Conservation (phyloP, 2,888 invertebrate species). For the Cheilosia vulpina region DNA sequence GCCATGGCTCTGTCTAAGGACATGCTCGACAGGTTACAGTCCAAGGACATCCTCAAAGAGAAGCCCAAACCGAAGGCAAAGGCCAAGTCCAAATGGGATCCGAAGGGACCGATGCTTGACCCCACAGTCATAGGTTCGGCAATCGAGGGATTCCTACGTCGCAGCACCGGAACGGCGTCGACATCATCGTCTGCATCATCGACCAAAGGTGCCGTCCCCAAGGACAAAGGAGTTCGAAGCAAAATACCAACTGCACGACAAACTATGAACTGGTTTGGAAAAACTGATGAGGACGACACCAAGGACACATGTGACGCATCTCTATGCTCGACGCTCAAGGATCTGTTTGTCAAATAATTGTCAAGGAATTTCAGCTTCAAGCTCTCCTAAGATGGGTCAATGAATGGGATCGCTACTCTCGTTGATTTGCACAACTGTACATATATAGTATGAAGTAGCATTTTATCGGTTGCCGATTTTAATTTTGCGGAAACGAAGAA, state of each 20-base stretch:
- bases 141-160: slow-evolving; percentile 91
- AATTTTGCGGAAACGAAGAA: slow-evolving; percentile 36
- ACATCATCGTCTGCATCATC: slow-evolving; percentile 78
- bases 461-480: neutral
- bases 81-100: slow-evolving; percentile 81
- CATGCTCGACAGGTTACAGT: slow-evolving; percentile 85
- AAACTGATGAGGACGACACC: slow-evolving; percentile 88
- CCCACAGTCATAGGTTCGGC: slow-evolving; percentile 92
- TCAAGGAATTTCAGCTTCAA: slow-evolving; percentile 78
- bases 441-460: slow-evolving; percentile 17
- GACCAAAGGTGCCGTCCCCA: slow-evolving; percentile 83
- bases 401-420: neutral
- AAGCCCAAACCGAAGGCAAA: slow-evolving; percentile 82
- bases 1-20: slow-evolving; percentile 85
- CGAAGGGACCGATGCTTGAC: slow-evolving; percentile 87
- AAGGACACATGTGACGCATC: slow-evolving; percentile 91
- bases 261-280: slow-evolving; percentile 86
- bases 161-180: slow-evolving; percentile 83
- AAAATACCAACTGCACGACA: slow-evolving; percentile 81
- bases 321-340: slow-evolving; percentile 92
- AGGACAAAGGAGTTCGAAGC: slow-evolving; percentile 80
- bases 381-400: slow-evolving; percentile 75
- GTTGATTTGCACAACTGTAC: slow-evolving; percentile 28
- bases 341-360: slow-evolving; percentile 92
- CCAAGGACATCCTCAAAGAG: slow-evolving; percentile 83